Conservation (phyloP, 1,140 invertebrate species). For the Vanessa tameamea region DNA sequence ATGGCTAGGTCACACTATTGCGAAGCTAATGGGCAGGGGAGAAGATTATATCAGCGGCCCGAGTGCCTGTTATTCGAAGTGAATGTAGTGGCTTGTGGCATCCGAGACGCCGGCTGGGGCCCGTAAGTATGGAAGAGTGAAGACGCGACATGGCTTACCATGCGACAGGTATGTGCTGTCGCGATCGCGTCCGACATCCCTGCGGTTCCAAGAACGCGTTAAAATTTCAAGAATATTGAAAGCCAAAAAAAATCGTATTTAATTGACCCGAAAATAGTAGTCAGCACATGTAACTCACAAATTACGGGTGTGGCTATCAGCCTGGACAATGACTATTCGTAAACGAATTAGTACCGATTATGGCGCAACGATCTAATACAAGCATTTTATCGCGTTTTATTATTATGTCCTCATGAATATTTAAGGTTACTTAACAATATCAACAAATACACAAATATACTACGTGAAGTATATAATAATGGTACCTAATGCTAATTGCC, state of each 20-base stretch:
- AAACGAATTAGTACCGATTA: conserved; percentile 55
- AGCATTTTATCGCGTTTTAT: conserved; percentile 5
- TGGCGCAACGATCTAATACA: conserved; percentile 38
- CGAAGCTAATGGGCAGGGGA: conserved; percentile 48
- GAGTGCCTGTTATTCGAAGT: conserved; percentile 52
- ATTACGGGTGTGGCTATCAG: conserved; percentile 53
- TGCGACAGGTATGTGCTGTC: conserved; percentile 39
- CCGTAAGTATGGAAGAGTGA: conserved; percentile 64
- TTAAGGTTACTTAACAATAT: not conserved
- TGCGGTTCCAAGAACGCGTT: not conserved
- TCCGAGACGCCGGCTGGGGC: conserved; percentile 18
- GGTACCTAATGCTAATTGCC: too few relatives aligned
- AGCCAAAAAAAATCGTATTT: not conserved
- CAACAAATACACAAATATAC: not conserved
- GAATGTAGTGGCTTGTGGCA: conserved; percentile 46
- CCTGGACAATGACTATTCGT: conserved; percentile 49
- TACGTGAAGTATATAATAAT: too few relatives aligned
- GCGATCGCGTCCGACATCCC: conserved; percentile 4
- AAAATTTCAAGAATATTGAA: not conserved
- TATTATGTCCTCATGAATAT: not conserved
- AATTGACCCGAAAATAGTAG: conserved; percentile 14
- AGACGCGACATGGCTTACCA: conserved; percentile 32
- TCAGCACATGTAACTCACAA: conserved; percentile 24
- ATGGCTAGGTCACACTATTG: conserved; percentile 55
- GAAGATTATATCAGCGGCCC: conserved; percentile 45